A percentile compares a stretch with the other conserved stretches of the same genome.
Evolutionary conservation across 2,888 invertebrate species (phyloP).

Genomic region (Plebejus melissa): DNA sequence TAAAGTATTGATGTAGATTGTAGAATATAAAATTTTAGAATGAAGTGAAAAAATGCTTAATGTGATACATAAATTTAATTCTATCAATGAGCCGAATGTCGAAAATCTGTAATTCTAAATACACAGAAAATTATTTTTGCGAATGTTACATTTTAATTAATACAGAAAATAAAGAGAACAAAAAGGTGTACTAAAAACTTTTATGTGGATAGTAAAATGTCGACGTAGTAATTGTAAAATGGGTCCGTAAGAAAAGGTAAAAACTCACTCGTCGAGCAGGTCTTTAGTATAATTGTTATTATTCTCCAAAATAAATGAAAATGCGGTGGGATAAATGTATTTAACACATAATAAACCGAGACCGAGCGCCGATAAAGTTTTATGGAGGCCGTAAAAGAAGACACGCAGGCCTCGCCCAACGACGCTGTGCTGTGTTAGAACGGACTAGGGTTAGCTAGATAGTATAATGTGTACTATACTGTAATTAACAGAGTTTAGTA

Average conservation of each 20-base stretch:
- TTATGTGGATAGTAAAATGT: constrained; percentile 11
- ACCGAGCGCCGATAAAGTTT: constrained; percentile 50
- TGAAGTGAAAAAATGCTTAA: too few relatives aligned
- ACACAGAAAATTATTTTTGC: background rate
- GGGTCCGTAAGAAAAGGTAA: constrained; percentile 15
- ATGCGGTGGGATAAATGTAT: constrained; percentile 41
- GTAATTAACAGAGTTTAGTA: background rate
- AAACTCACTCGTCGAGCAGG: constrained; percentile 5
- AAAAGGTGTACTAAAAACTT: constrained; percentile 9
- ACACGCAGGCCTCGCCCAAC: constrained; percentile 41
- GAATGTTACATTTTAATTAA: background rate
- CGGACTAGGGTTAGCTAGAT: constrained; percentile 23
- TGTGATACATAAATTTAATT: background rate
- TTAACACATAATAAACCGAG: constrained; percentile 50
- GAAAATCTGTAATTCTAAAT: background rate
- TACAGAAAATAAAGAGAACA: background rate
- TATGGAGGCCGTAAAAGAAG: constrained; percentile 48
- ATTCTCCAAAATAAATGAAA: constrained; percentile 28
- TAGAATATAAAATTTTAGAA: too few relatives aligned
- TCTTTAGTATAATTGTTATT: constrained; percentile 25
- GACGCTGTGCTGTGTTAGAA: constrained; percentile 42
- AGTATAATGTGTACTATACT: background rate
- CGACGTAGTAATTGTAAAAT: background rate
- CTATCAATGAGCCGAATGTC: background rate
- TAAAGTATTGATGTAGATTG: too few relatives aligned